These are phyloP conservation scores for Sinodicranocentrus sp. DNA, from an alignment of 2,888 invertebrate genomes.

Conservation along the genomic window DNA sequence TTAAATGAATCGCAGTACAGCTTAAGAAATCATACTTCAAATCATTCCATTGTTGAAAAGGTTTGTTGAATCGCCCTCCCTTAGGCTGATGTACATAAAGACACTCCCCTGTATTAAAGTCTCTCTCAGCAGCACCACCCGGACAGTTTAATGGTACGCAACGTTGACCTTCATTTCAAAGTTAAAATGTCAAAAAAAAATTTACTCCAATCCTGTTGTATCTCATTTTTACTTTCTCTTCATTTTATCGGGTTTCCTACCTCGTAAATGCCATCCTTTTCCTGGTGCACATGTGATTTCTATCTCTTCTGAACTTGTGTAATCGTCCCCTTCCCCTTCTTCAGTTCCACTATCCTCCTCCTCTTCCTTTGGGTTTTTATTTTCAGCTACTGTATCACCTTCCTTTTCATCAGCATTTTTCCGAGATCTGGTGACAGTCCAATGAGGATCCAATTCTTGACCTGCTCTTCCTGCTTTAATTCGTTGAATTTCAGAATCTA, in stretches of 20 bases:
- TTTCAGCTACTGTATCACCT: not conserved
- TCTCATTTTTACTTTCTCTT: no score
- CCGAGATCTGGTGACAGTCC: slow-evolving; percentile 22
- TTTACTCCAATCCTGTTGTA: no score
- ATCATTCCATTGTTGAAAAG: slow-evolving; percentile 60
- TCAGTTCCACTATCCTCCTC: not conserved
- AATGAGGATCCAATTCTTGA: slow-evolving; percentile 34
- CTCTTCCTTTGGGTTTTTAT: not conserved
- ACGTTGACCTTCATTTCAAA: slow-evolving; percentile 60
- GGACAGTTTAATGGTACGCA: slow-evolving; percentile 65
- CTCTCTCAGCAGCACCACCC: slow-evolving; percentile 63
- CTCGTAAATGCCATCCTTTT: slow-evolving; percentile 64
- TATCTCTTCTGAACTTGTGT: slow-evolving; percentile 55
- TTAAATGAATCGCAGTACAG: not conserved
- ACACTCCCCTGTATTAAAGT: slow-evolving; percentile 68
- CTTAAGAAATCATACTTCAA: slow-evolving; percentile 45
- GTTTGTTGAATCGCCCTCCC: slow-evolving; percentile 43
- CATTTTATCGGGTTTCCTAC: slow-evolving; percentile 26
- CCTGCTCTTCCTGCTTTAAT: slow-evolving; percentile 60
- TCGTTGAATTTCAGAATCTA: slow-evolving; percentile 65
- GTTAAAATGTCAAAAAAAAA: no score
- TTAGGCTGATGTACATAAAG: slow-evolving; percentile 44
- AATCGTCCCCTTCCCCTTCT: slow-evolving; percentile 12
- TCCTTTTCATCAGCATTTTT: slow-evolving; percentile 3
- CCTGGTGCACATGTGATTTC: slow-evolving; percentile 63